Conservation (phyloP, 2,888 invertebrate species). For the Rosalia funebris region DNA sequence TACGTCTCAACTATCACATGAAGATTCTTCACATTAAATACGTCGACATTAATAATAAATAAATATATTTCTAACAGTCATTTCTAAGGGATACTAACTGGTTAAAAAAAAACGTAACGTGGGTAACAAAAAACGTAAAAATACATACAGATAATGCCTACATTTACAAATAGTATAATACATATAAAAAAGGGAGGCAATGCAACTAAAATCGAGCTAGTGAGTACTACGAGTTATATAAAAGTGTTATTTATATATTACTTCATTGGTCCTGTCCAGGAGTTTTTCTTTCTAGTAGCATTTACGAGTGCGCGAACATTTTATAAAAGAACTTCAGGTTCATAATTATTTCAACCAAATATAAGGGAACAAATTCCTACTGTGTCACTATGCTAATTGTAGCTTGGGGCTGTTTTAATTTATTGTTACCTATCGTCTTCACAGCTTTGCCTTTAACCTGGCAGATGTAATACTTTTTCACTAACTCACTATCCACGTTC, state of each 20-base stretch:
- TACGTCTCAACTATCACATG: constrained; percentile 1
- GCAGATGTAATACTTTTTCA: constrained; percentile 73
- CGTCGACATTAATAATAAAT: constrained; percentile 9
- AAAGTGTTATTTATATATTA: too few relatives aligned
- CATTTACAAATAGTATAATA: too few relatives aligned
- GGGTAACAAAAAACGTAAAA: constrained; percentile 1
- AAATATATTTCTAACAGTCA: constrained; percentile 21
- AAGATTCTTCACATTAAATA: background rate
- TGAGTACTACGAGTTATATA: too few relatives aligned
- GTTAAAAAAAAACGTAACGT: constrained; percentile 19
- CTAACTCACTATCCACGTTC: constrained; percentile 71
- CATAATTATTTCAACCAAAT: too few relatives aligned
- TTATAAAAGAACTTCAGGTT: too few relatives aligned
- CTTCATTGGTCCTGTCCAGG: too few relatives aligned
- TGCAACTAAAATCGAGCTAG: too few relatives aligned
- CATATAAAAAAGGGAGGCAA: too few relatives aligned
- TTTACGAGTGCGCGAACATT: too few relatives aligned
- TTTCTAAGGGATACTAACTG: constrained; percentile 19
- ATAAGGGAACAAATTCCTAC: too few relatives aligned
- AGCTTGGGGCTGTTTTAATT: constrained; percentile 36
- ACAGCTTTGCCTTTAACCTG: constrained; percentile 63
- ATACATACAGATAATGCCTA: too few relatives aligned
- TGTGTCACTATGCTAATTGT: constrained; percentile 19
- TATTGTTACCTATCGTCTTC: constrained; percentile 38
- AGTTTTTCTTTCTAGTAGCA: too few relatives aligned